Conservation (phyloP, 2,113 vertebrate species). For the Chaenogobius annularis region DNA sequence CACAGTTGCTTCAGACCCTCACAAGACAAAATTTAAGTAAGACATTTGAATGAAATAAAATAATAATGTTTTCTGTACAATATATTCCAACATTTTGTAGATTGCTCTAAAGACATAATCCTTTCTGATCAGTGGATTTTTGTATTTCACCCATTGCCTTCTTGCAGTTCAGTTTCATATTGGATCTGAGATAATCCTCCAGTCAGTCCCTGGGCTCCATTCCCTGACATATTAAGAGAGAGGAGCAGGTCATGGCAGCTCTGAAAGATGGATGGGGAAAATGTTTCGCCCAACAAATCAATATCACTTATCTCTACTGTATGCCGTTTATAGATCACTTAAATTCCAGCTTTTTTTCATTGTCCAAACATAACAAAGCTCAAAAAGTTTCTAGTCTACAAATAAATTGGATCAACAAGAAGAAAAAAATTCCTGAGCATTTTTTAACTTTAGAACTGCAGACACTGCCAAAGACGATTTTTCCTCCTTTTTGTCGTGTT, state of each 20-base stretch:
- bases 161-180: neutral
- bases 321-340: neutral
- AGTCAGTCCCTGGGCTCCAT: neutral
- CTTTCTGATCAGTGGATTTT: too few species aligned
- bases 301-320: neutral
- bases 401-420: neutral
- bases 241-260: neutral
- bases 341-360: neutral
- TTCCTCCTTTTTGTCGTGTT: neutral
- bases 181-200: neutral
- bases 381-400: neutral
- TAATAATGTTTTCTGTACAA: too few species aligned
- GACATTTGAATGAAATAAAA: too few species aligned
- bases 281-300: neutral
- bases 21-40: too few species aligned
- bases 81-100: too few species aligned
- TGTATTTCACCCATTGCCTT: too few species aligned
- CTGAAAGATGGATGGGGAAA: neutral
- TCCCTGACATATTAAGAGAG: neutral
- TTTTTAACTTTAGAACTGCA: constrained; percentile 2
- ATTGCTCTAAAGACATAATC: too few species aligned
- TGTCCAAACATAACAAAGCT: neutral
- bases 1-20: too few species aligned
- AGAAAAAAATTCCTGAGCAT: neutral
- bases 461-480: neutral